These are phyloP conservation scores for Drosophila tripunctata DNA, from an alignment of 2,888 invertebrate species.

Conservation along the genomic window DNA sequence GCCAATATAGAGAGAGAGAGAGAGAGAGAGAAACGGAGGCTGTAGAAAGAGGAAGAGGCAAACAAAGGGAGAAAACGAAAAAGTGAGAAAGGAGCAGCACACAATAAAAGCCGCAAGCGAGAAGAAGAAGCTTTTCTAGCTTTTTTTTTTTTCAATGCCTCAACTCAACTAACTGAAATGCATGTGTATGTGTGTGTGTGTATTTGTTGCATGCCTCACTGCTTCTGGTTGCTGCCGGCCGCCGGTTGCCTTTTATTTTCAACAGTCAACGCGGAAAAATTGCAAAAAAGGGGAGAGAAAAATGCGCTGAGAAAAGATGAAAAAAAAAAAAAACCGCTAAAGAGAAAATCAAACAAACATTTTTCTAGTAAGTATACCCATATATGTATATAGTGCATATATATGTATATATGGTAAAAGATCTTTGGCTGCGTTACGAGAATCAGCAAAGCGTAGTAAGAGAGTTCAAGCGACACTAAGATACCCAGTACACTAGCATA, in stretches of 20 bases:
- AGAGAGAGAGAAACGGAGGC: background rate
- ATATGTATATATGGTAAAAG: background rate
- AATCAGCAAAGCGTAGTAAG: background rate
- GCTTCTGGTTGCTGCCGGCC: constrained; percentile 49
- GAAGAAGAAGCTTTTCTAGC: constrained; percentile 32
- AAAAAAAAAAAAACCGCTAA: constrained; percentile 1
- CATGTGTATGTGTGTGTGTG: constrained; percentile 21
- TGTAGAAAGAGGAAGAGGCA: constrained; percentile 3
- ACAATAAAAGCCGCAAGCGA: constrained; percentile 49
- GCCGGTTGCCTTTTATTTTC: constrained; percentile 68
- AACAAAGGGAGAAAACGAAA: background rate
- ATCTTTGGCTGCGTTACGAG: constrained; percentile 4
- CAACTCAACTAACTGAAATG: constrained; percentile 31
- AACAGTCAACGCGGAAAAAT: constrained; percentile 69
- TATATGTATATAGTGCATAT: too few species aligned
- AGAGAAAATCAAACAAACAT: constrained; percentile 20
- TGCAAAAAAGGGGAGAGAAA: constrained; percentile 18
- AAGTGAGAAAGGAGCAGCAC: background rate
- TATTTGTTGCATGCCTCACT: constrained; percentile 52
- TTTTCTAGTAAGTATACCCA: constrained; percentile 2
- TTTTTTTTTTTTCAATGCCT: constrained; percentile 47
- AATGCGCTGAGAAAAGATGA: background rate
- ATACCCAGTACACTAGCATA: background rate
- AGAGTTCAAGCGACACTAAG: background rate
- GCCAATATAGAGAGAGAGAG: constrained; percentile 22